Conservation (phyloP, 2,113 vertebrate species). For the Camelus dromedarius region DNA sequence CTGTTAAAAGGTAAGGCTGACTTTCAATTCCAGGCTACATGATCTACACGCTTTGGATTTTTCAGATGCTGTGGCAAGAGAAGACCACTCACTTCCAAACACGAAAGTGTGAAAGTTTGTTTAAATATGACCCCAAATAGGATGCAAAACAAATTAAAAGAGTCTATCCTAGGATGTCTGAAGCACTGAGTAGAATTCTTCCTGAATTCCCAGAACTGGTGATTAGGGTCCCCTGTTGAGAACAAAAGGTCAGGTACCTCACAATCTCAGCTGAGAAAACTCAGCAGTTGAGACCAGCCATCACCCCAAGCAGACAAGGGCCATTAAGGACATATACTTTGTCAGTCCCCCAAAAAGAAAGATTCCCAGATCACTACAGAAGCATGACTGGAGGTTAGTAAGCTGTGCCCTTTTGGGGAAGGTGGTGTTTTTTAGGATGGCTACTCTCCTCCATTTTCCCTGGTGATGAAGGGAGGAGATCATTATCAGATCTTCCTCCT, state of each 20-base stretch:
- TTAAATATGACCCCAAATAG: neutral
- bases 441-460: neutral
- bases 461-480: neutral
- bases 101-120: neutral
- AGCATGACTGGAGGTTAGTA: neutral
- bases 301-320: neutral
- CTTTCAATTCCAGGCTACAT: neutral
- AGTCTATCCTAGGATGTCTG: neutral
- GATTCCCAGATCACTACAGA: neutral
- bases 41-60: neutral
- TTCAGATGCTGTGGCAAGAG: neutral
- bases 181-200: neutral
- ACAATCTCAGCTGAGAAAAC: neutral
- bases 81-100: neutral
- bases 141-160: neutral
- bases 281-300: neutral
- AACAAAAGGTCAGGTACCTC: neutral
- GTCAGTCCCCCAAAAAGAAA: neutral
- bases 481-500: neutral
- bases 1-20: neutral
- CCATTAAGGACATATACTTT: neutral
- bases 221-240: neutral
- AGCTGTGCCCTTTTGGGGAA: neutral
- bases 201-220: neutral
- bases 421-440: neutral